These are phyloP conservation scores for Naja naja DNA, from an alignment of 2,113 vertebrate species.

Conservation along the genomic window DNA sequence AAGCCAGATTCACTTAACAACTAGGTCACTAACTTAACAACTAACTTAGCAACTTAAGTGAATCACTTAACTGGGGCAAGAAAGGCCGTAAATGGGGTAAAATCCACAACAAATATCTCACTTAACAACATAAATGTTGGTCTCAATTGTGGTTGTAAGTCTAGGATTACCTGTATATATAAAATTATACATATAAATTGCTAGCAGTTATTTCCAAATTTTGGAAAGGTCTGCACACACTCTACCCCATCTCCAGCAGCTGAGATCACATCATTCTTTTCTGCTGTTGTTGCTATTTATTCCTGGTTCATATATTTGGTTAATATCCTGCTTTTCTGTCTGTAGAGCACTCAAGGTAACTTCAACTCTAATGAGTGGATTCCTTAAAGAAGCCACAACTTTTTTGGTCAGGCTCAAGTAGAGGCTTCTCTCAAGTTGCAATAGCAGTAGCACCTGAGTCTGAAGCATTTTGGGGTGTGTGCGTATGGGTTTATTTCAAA, in stretches of 20 bases:
- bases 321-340: neutral
- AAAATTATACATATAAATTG: too few species aligned
- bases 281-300: neutral
- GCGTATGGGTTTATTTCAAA: neutral
- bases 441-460: neutral
- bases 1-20: too few species aligned
- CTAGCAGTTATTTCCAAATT: neutral
- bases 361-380: neutral
- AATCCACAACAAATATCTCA: too few species aligned
- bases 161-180: too few species aligned
- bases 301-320: neutral
- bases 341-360: neutral
- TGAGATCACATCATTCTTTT: neutral
- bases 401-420: neutral
- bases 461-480: neutral
- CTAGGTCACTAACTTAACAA: too few species aligned
- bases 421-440: neutral
- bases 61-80: too few species aligned
- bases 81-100: too few species aligned
- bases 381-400: neutral
- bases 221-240: neutral
- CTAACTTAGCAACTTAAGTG: too few species aligned
- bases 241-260: neutral
- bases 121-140: neutral
- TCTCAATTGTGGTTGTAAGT: too few species aligned